phyloP scores from a whole-genome alignment of 2,888 invertebrate genomes.

The Hypercompe scribonia region DNA sequence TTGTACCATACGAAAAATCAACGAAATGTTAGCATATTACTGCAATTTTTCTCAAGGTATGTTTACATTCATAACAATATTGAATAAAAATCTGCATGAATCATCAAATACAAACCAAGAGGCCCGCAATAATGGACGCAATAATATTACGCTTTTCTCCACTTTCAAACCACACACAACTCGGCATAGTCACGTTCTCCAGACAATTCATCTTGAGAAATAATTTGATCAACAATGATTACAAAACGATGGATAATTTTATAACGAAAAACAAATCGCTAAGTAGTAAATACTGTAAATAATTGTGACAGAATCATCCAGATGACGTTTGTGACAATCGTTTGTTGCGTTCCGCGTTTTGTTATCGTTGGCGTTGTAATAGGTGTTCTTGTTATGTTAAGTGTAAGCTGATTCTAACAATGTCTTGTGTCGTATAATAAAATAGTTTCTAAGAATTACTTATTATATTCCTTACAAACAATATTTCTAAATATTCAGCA shows the following conservation, averaged over 20 bases:
- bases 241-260: conserved; percentile 6
- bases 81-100: conserved; percentile 54
- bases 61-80: conserved; percentile 16
- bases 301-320: background rate
- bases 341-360: background rate
- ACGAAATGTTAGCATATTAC: background rate
- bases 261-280: conserved; percentile 36
- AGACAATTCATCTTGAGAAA: conserved; percentile 87
- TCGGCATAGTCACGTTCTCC: conserved; percentile 91
- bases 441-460: no score
- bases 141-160: conserved; percentile 95
- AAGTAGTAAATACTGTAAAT: conserved; percentile 11
- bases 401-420: background rate
- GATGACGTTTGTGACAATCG: conserved; percentile 3
- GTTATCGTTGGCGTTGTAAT: no score
- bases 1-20: background rate
- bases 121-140: conserved; percentile 94
- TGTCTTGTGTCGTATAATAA: no score
- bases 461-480: no score
- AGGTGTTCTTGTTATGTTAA: background rate
- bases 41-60: background rate
- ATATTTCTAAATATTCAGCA: background rate
- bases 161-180: conserved; percentile 94
- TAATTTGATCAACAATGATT: conserved; percentile 24
- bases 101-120: conserved; percentile 90